These are phyloP conservation scores for Limnothrissa miodon DNA, from an alignment of 2,113 vertebrate genomes.

Conservation along the genomic window DNA sequence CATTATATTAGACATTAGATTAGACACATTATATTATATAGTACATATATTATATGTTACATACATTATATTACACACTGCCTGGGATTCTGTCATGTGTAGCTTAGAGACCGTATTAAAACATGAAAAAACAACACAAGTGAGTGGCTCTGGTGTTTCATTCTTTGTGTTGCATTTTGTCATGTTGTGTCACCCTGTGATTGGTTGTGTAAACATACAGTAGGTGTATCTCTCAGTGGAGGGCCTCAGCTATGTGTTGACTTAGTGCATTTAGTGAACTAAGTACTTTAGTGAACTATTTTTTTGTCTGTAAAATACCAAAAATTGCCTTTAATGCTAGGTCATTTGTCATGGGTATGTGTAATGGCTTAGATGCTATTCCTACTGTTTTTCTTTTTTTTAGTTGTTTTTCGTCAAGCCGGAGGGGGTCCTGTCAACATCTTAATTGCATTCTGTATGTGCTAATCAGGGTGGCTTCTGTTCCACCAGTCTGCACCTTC, in stretches of 20 bases:
- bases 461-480: constrained; percentile 8
- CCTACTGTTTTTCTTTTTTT: neutral
- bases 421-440: neutral
- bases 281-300: too few relatives aligned
- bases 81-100: neutral
- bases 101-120: neutral
- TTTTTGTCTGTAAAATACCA: neutral
- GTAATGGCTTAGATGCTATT: neutral
- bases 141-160: neutral
- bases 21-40: too few relatives aligned
- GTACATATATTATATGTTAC: too few relatives aligned
- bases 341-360: neutral
- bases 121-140: neutral
- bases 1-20: too few relatives aligned
- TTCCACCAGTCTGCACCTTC: neutral
- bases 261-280: neutral
- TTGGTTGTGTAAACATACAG: neutral
- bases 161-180: constrained; percentile 1
- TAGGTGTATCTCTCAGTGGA: neutral
- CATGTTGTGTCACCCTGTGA: neutral
- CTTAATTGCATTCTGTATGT: neutral
- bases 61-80: too few relatives aligned
- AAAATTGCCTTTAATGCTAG: neutral
- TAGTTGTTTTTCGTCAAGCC: neutral
- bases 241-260: neutral